Percentiles rank a stretch among this genome's conserved stretches.
phyloP scores from a whole-genome alignment of 2,113 vertebrate genomes.

The Upupa epops region DNA sequence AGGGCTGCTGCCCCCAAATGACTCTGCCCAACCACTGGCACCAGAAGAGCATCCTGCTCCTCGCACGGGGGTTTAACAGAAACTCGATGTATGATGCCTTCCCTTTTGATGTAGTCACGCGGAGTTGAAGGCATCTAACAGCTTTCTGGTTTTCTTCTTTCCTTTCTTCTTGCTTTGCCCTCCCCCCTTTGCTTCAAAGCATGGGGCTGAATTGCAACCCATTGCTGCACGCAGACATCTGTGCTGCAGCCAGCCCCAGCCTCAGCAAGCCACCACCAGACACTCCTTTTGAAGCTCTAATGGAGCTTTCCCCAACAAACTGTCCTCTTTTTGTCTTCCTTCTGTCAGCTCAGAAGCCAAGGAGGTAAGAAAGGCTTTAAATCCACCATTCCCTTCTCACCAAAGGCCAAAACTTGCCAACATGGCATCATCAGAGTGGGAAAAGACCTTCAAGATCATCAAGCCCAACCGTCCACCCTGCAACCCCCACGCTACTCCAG shows the following conservation, averaged over 20 bases:
- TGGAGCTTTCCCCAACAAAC: background rate
- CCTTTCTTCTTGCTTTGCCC: background rate
- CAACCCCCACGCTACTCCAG: too few relatives aligned
- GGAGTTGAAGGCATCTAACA: slow-evolving; percentile 35
- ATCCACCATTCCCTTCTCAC: background rate
- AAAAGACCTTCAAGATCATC: too few relatives aligned
- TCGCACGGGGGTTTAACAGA: accelerated
- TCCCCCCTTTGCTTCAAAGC: background rate
- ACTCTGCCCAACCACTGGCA: background rate
- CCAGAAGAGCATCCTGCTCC: background rate
- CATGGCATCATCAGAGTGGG: too few relatives aligned
- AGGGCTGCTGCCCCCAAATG: background rate
- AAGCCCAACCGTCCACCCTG: too few relatives aligned
- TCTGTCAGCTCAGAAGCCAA: accelerated
- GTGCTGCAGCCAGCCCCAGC: background rate
- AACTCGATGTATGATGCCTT: background rate
- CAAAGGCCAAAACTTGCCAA: background rate
- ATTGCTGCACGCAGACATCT: slow-evolving; percentile 14
- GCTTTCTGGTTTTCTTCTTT: slow-evolving; percentile 15
- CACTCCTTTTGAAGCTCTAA: background rate
- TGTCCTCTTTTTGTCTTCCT: background rate
- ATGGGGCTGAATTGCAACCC: background rate
- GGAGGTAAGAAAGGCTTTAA: background rate
- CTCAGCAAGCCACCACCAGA: background rate
- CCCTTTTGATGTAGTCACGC: slow-evolving; percentile 13